Evolutionary conservation across 2,888 invertebrate genomes (phyloP), one percentile per base, ranked within the genome.

Genomic region (Drosophila paramelanica): DNA sequence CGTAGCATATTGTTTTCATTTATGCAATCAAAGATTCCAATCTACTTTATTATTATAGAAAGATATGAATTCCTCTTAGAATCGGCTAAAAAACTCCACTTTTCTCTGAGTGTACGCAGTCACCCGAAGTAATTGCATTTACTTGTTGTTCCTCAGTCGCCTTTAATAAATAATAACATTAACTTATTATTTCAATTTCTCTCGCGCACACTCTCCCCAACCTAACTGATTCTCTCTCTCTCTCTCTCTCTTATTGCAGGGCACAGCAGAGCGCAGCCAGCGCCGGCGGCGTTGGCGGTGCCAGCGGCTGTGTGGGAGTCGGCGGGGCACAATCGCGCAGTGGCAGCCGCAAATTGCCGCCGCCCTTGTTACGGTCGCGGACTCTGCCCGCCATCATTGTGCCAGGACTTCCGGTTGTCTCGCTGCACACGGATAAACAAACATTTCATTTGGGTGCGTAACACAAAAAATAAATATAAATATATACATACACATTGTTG

Each of bases 331-430:
- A 93, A 91, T 78, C 85, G 25, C 88, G 80, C 33, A 69, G 66
- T 56, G 82, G 80, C 85, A 89, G 93, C 72, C 93, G 93, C 59
- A 92, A 91, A 67, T 93, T 94, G 39, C 96, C 96, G 23, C 95
- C 96, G 11, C 97, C 97, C 0, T 93, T 97, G 72, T 93, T 97
- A 78, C 95, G 97, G 81, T 97, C 97, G 43, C 94, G 97, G 87
- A 97, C 97, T 6, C 93, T 97, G 66, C 97, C 97, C 43, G 97
- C 97, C 74, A 97, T 97, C 90, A 95, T 97, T 47, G 96, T 96
- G 43, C 97, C 97, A 1, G 97, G 97, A 55, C 94, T 97, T 89
- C 91, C 91, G 74, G 96, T 97, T 82, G 94, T 97, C 33, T 96
- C 97, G 77, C 95, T 97, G 60, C 96, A 97, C 93, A 94, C 97